phyloP scores from a whole-genome alignment of 2,888 invertebrate species.

The Orthonevra nobilis region DNA sequence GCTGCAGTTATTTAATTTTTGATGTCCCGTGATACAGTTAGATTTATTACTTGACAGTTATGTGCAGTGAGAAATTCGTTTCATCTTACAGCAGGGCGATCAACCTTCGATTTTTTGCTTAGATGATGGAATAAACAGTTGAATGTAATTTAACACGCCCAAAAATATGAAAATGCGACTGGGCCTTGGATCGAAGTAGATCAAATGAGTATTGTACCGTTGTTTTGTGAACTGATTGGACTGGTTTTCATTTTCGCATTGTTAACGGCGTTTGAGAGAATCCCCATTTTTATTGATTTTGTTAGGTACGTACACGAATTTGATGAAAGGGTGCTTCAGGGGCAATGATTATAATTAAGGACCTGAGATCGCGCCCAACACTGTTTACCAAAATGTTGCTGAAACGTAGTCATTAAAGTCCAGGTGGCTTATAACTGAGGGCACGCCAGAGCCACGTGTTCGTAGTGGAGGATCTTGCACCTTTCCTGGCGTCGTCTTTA shows the following conservation, averaged over 20 bases:
- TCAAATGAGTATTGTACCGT: conserved; percentile 52
- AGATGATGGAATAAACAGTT: conserved; percentile 58
- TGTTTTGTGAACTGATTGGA: conserved; percentile 35
- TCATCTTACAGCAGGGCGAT: conserved; percentile 46
- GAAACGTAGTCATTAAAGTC: conserved; percentile 44
- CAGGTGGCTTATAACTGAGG: conserved; percentile 41
- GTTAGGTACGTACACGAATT: no score
- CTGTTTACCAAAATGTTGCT: conserved; percentile 9
- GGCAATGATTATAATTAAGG: conserved; percentile 21
- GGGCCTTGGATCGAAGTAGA: conserved; percentile 33
- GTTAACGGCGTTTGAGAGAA: conserved; percentile 1
- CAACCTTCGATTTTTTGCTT: no score
- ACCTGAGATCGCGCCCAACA: conserved; percentile 3
- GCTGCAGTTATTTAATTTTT: conserved; percentile 60
- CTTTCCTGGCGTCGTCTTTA: no score
- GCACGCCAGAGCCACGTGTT: conserved; percentile 25
- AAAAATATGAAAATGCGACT: conserved; percentile 44
- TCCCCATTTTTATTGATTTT: conserved; percentile 23
- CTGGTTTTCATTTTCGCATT: conserved; percentile 35
- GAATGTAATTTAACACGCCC: conserved; percentile 75
- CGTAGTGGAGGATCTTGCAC: background rate
- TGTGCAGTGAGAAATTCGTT: conserved; percentile 39
- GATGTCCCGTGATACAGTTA: conserved; percentile 46
- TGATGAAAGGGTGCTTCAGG: conserved; percentile 63
- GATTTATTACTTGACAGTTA: conserved; percentile 59